Conservation (phyloP, 2,113 vertebrate species). For the Mobula hypostoma region DNA sequence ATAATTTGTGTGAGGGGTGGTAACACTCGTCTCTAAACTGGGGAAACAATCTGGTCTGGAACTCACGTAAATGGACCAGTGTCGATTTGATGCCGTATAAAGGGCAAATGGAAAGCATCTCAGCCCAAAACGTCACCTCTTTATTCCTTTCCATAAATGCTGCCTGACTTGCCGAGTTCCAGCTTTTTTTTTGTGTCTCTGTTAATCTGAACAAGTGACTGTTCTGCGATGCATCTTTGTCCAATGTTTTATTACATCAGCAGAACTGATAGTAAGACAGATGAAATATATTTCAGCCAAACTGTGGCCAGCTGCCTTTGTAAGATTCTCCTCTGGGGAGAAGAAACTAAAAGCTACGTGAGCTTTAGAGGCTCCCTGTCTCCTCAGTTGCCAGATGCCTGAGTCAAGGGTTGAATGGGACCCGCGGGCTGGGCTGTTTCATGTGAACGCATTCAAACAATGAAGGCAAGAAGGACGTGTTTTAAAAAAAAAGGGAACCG, state of each 20-base stretch:
- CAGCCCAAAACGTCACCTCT: too few relatives aligned
- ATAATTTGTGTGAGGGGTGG: not conserved
- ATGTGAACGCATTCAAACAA: constrained; percentile 21
- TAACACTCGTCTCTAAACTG: not conserved
- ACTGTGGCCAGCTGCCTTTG: not conserved
- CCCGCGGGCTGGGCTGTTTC: not conserved
- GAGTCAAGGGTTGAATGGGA: not conserved
- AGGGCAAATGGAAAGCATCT: too few relatives aligned
- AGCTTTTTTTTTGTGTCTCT: too few relatives aligned
- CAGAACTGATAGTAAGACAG: not conserved
- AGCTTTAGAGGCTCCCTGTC: not conserved
- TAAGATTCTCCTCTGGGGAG: not conserved
- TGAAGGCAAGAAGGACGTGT: not conserved
- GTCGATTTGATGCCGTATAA: not conserved
- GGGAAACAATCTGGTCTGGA: not conserved
- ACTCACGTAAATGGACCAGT: not conserved
- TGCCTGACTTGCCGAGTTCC: too few relatives aligned
- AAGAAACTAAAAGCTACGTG: not conserved
- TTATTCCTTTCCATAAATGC: too few relatives aligned
- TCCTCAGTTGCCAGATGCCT: constrained; percentile 21
- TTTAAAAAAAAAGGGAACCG: not conserved
- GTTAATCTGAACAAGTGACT: not conserved
- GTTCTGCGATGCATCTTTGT: not conserved
- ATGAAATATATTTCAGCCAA: not conserved
- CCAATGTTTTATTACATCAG: not conserved